Evolutionary conservation across 2,888 invertebrate species (phyloP).

Genomic region (Drosophila yooni): DNA sequence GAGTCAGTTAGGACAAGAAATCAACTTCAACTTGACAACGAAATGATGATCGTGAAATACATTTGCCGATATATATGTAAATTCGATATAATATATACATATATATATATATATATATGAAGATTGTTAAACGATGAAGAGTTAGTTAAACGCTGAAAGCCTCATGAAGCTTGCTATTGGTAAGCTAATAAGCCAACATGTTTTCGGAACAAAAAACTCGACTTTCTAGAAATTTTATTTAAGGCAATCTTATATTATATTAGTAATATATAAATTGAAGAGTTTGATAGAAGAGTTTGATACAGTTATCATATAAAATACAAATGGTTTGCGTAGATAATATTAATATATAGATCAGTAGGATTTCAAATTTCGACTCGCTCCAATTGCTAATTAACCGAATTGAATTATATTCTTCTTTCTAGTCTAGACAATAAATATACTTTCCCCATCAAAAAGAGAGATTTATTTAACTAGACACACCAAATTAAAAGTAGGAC

Average conservation of each 20-base stretch:
- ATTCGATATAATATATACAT: not conserved
- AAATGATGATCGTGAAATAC: not conserved
- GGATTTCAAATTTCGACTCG: not conserved
- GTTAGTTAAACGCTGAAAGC: not conserved
- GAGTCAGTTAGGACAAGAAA: not conserved
- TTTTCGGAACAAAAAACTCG: not conserved
- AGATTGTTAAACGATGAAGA: not conserved
- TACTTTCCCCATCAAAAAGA: not conserved
- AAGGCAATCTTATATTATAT: not conserved
- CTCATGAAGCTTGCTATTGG: not conserved
- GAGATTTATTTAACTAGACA: not conserved
- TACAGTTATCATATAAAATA: not conserved
- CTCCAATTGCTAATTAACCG: not conserved
- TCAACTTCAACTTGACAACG: not conserved
- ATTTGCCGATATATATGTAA: not conserved
- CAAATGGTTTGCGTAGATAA: not conserved
- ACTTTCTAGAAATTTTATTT: not conserved
- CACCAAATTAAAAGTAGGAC: not conserved
- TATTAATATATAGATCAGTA: not conserved
- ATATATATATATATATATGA: not conserved
- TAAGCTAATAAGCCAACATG: not conserved
- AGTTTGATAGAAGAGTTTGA: not conserved
- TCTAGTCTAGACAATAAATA: not conserved
- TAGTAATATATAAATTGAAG: not conserved
- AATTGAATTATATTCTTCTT: not conserved